These are phyloP conservation scores for Leptopilina clavipes DNA, from an alignment of 1,140 invertebrate species.

Conservation along the genomic window DNA sequence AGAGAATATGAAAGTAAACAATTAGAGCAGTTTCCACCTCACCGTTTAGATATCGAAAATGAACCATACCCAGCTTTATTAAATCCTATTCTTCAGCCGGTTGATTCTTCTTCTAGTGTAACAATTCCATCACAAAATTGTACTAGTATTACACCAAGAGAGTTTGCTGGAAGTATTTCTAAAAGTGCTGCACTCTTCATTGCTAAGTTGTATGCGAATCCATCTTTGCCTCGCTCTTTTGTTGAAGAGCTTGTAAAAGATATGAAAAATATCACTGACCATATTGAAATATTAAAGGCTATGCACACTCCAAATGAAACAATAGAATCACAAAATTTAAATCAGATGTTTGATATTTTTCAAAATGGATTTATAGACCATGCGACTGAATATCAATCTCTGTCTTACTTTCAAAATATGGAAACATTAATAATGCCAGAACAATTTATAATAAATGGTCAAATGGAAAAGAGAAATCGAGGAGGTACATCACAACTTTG, in stretches of 20 bases:
- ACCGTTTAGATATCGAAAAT: no score
- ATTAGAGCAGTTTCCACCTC: not conserved
- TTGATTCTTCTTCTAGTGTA: no score
- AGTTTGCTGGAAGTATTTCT: not conserved
- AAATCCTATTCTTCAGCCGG: no score
- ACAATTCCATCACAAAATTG: not conserved
- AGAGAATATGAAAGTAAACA: not conserved
- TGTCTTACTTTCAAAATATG: not conserved
- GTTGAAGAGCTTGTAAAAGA: not conserved
- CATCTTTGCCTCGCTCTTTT: not conserved
- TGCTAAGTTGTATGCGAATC: constrained; percentile 26
- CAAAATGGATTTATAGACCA: constrained; percentile 35
- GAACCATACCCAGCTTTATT: no score
- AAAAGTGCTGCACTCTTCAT: not conserved
- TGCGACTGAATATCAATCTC: not conserved
- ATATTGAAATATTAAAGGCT: not conserved
- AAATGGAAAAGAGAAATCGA: not conserved
- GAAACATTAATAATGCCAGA: not conserved
- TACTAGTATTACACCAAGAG: not conserved
- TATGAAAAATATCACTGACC: constrained; percentile 3
- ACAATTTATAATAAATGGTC: not conserved
- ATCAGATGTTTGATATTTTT: constrained; percentile 8
- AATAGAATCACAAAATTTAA: constrained; percentile 17
- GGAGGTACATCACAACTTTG: not conserved
- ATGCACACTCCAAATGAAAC: not conserved